Base-by-base conservation (phyloP, 35 echinoderm and acorn worm genomes). In the Lytechinus variegatus region DNA sequence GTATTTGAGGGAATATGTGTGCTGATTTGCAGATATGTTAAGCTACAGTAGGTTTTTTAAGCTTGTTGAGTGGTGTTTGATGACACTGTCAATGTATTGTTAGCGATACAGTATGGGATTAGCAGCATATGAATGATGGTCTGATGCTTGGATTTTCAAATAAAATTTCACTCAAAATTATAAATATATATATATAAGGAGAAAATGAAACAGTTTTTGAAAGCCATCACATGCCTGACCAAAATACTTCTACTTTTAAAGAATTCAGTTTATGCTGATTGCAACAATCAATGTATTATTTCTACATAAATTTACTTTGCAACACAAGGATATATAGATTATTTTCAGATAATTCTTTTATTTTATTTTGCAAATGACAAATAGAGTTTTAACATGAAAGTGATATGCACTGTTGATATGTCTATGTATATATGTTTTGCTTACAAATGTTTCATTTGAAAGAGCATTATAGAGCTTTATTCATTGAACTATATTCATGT, bases 401-500 rank as follows among this genome's bases (percentile, higher is more conserved):
- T 60, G 57, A 60, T 60, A 60, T 60, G 57, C 57, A 60, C 16
- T 60, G 57, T 12, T 71, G 61, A 71, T 79, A 79, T 24, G 19
- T 79, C 6, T 79, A 5, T 79, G 66, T 79, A 79, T 16, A 5
- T 79, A 79, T 79, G 66, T 24, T 79, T 79, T 79, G 66, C 66
- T 79, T n/a, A 44, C 33, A 44, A 44, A 79, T n/a, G 66, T 79
- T 79, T 79, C 19, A 16, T 79, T 79, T 7, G 66, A 79, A 16
- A 16, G 66, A 79, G 66, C 66, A 7, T 24, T 79, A n/a, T n/a
- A 79, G 66, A 79, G 66, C 66, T 79, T 79, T 79, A 79, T 79
- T 79, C 66, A 79, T 79, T 79, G 66, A 79, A 79, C 19, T 79
- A 79, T 79, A 79, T 79, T 79, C 21, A 79, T 79, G 66, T 79